phyloP scores from a whole-genome alignment of 2,888 invertebrate species.

The Bibio marci region DNA sequence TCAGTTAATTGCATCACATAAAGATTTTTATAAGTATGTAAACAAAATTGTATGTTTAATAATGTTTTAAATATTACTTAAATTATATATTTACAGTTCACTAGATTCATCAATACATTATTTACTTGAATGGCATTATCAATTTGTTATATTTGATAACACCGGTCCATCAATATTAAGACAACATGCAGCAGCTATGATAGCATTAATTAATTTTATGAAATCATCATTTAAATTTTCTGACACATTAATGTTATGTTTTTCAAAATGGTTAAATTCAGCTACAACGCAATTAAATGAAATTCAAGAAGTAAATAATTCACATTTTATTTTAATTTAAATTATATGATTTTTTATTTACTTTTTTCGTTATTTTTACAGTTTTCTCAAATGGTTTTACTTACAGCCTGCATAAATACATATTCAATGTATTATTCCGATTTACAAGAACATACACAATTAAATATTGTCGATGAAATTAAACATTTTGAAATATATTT shows the following conservation, averaged over 20 bases:
- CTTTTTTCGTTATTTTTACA: constrained; percentile 10
- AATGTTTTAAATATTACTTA: neutral
- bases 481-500: constrained; percentile 20
- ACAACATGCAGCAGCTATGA: constrained; percentile 26
- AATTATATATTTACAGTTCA: neutral
- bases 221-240: constrained; percentile 9
- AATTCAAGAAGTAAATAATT: constrained; percentile 19
- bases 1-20: constrained; percentile 19
- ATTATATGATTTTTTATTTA: neutral
- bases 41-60: neutral
- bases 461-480: constrained; percentile 19
- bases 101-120: constrained; percentile 24
- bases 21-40: constrained; percentile 21
- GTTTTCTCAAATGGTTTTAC: constrained; percentile 25
- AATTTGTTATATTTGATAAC: constrained; percentile 22
- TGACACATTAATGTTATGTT: constrained; percentile 22
- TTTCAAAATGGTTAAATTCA: constrained; percentile 24
- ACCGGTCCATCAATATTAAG: constrained; percentile 24
- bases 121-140: constrained; percentile 27
- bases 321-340: constrained; percentile 3
- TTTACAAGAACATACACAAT: constrained; percentile 9
- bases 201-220: constrained; percentile 19
- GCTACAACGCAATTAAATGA: constrained; percentile 16
- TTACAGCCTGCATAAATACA: constrained; percentile 19
- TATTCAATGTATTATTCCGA: neutral